Conservation (phyloP, 2,797 vertebrate species). For the Epinephelus malabaricus region DNA sequence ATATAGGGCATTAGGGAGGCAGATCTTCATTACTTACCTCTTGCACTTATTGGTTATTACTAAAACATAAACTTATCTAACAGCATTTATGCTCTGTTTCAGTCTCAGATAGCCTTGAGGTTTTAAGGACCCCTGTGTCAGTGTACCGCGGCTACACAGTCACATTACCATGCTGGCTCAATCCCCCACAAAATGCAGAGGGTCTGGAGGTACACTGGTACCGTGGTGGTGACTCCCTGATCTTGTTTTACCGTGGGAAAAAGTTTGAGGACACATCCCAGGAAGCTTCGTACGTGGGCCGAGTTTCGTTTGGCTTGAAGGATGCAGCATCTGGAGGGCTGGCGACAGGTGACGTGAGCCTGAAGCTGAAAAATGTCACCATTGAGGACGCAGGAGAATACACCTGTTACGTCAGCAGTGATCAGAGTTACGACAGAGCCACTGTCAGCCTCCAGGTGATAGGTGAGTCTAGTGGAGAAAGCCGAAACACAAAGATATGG, state of each 20-base stretch:
- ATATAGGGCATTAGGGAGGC: not conserved
- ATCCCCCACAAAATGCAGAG: constrained; percentile 55
- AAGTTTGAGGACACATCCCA: not conserved
- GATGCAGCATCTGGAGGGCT: constrained; percentile 58
- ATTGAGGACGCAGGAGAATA: constrained; percentile 63
- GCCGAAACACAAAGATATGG: fast-evolving
- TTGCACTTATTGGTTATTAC: not conserved
- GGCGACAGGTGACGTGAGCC: constrained; percentile 70
- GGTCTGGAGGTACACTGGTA: constrained; percentile 78
- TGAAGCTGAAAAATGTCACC: constrained; percentile 61
- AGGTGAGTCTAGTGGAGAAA: constrained; percentile 59
- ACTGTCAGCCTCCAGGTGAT: constrained; percentile 46
- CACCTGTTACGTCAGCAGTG: constrained; percentile 73
- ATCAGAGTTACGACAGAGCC: not conserved
- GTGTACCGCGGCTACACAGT: constrained; percentile 1
- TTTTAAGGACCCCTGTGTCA: not conserved
- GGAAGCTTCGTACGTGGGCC: constrained; percentile 19
- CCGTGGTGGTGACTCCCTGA: fast-evolving
- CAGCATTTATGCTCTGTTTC: not conserved
- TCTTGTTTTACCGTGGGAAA: constrained; percentile 45
- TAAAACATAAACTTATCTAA: not conserved
- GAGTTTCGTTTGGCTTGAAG: constrained; percentile 61
- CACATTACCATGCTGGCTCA: constrained; percentile 79
- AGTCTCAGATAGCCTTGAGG: constrained; percentile 38
- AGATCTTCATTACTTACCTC: no score